Evolutionary conservation across 2,888 invertebrate genomes (phyloP).

Genomic region (Epistrophe grossulariae): DNA sequence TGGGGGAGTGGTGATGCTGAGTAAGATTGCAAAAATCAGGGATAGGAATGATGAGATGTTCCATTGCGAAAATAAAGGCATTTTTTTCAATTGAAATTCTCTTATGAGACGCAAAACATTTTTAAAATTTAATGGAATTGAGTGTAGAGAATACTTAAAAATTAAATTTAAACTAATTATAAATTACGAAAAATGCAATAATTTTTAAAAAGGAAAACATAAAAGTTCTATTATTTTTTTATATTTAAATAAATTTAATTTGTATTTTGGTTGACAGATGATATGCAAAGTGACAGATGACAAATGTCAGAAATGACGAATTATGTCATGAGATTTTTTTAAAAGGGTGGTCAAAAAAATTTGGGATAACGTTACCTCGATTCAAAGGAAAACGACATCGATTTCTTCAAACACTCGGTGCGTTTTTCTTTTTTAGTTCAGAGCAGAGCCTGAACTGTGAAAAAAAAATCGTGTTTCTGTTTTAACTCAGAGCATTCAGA

Average conservation of each 20-base stretch:
- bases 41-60: conserved; percentile 65
- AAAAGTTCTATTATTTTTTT: conserved; percentile 55
- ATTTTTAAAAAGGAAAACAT: conserved; percentile 61
- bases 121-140: conserved; percentile 13
- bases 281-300: conserved; percentile 23
- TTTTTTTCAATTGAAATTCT: conserved; percentile 24
- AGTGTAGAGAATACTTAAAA: conserved; percentile 30
- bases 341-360: too few relatives aligned
- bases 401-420: too few relatives aligned
- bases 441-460: too few relatives aligned
- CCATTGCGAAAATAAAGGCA: conserved; percentile 65
- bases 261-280: conserved; percentile 52
- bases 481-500: too few relatives aligned
- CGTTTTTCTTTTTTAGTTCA: too few relatives aligned
- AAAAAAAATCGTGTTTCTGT: too few relatives aligned
- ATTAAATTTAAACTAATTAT: conserved; percentile 32
- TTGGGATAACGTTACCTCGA: too few relatives aligned
- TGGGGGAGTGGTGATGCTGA: conserved; percentile 52
- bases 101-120: conserved; percentile 56
- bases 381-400: too few relatives aligned
- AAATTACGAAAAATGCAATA: conserved; percentile 54
- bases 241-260: conserved; percentile 46
- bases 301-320: not conserved
- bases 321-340: conserved; percentile 38
- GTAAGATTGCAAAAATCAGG: conserved; percentile 73